Evolutionary conservation across 2,113 vertebrate species (phyloP).

Genomic region (Hymenochirus boettgeri): DNA sequence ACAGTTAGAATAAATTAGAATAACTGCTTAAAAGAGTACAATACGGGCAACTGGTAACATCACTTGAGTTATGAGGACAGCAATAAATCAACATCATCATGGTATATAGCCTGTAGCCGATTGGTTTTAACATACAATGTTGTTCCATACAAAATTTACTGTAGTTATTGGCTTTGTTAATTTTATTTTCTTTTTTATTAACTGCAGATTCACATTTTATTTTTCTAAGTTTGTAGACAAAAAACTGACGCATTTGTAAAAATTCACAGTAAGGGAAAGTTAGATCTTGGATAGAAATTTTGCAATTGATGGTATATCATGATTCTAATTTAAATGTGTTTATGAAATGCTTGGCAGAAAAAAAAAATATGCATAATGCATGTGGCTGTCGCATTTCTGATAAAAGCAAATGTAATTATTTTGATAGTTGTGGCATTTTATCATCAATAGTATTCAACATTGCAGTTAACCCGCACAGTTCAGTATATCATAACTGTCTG

Average conservation of each 20-base stretch:
- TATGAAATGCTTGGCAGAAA: conserved; percentile 33
- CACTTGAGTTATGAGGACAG: too few species aligned
- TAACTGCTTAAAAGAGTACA: too few species aligned
- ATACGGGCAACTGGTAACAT: too few species aligned
- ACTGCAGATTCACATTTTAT: too few species aligned
- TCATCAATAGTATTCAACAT: conserved; percentile 9
- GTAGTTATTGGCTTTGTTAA: too few species aligned
- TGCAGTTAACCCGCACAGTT: conserved; percentile 6
- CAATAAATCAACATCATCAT: too few species aligned
- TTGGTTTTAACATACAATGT: too few species aligned
- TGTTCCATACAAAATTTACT: too few species aligned
- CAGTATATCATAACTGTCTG: too few species aligned
- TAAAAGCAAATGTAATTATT: conserved; percentile 36
- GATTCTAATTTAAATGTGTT: conserved; percentile 34
- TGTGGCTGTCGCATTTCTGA: conserved; percentile 15
- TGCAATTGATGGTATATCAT: conserved; percentile 15
- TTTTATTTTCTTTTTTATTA: too few species aligned
- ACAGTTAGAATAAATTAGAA: too few species aligned
- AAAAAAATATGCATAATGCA: conserved; percentile 1
- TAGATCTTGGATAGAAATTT: conserved; percentile 3
- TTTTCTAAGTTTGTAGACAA: background rate
- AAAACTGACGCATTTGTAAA: background rate
- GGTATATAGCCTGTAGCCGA: too few species aligned
- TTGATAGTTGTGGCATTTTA: conserved; percentile 20
- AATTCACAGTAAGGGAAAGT: background rate